Percentiles rank a stretch among this genome's conserved stretches.
phyloP scores from a whole-genome alignment of 2,888 invertebrate species.

The Augochlorella aurata region DNA sequence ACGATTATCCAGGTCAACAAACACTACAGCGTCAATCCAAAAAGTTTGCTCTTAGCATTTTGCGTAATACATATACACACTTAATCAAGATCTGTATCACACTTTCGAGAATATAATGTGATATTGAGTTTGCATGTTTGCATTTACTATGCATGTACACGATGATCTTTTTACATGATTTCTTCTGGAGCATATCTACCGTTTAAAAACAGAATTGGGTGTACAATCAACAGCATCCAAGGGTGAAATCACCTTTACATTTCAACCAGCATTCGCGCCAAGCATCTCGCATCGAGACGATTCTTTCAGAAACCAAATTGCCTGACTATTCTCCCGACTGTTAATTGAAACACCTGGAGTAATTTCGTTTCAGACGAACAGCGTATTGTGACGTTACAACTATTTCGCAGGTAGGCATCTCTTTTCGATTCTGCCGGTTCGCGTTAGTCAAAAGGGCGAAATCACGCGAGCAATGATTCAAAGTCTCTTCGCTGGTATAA shows the following conservation, averaged over 20 bases:
- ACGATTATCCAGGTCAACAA: no score
- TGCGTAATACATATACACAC: no score
- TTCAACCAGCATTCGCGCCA: neutral
- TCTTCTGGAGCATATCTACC: no score
- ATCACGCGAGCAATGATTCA: conserved; percentile 50
- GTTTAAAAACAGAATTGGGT: no score
- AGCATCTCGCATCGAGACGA: neutral
- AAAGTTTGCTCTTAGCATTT: no score
- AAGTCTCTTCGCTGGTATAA: conserved; percentile 31
- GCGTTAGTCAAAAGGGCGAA: conserved; percentile 23
- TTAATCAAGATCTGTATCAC: no score
- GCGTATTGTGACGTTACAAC: conserved; percentile 13
- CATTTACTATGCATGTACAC: no score
- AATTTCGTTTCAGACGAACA: neutral
- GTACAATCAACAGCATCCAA: neutral
- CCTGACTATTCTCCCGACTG: neutral
- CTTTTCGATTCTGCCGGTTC: conserved; percentile 10
- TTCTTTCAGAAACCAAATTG: neutral
- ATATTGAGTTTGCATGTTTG: no score
- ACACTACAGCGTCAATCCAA: no score
- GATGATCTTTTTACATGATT: no score
- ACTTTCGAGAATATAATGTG: no score
- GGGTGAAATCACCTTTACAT: neutral
- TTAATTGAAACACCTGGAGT: conserved; percentile 10
- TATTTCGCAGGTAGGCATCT: neutral